Evolutionary conservation across 2,888 invertebrate genomes (phyloP).

Genomic region (Reticulitermes lucifugus): DNA sequence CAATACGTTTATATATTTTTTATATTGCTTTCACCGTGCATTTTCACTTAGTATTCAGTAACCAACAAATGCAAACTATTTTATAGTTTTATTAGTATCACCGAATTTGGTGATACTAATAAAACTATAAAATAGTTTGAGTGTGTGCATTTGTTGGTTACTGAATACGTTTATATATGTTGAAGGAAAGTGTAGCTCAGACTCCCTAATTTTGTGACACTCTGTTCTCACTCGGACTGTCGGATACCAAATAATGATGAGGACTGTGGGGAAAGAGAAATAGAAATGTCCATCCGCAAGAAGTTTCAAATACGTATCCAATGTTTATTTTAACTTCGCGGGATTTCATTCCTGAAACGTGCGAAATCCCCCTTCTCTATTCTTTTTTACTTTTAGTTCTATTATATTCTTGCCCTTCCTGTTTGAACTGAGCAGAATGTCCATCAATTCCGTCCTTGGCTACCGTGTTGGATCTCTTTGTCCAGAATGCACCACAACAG

Average conservation of each 20-base stretch:
- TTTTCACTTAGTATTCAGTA: no score
- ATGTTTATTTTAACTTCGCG: slow-evolving; percentile 40
- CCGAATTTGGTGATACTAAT: no score
- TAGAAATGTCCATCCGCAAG: slow-evolving; percentile 22
- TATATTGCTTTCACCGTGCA: no score
- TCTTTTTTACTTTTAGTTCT: neutral
- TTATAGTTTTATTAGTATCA: no score
- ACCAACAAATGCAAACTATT: no score
- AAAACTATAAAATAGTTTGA: no score
- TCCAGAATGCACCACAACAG: slow-evolving; percentile 15
- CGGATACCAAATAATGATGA: neutral
- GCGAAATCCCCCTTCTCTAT: slow-evolving; percentile 34
- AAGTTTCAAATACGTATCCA: slow-evolving; percentile 24
- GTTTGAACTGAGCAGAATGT: slow-evolving; percentile 27
- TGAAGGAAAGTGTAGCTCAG: no score
- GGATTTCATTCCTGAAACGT: slow-evolving; percentile 39
- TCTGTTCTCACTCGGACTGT: neutral
- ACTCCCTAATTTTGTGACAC: no score
- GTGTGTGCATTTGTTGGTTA: no score
- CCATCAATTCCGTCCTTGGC: slow-evolving; percentile 32
- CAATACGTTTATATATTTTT: no score
- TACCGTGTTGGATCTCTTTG: slow-evolving; percentile 17
- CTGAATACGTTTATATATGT: no score
- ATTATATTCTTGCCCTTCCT: slow-evolving; percentile 17
- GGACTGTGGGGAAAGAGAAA: neutral